Evolutionary conservation across 2,888 invertebrate species (phyloP).

Genomic region (Drosophila leonis): DNA sequence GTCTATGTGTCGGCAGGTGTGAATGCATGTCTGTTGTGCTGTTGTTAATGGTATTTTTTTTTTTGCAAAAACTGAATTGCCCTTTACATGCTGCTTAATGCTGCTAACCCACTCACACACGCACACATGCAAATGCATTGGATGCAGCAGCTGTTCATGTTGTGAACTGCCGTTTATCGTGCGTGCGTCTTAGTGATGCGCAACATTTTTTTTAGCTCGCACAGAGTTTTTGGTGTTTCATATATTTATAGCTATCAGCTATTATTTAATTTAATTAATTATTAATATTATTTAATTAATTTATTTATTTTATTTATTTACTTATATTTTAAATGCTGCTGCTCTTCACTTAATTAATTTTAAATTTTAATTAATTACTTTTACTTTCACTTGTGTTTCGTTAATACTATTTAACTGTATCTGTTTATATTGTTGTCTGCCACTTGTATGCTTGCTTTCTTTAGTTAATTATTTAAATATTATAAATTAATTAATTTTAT

Average conservation of each 20-base stretch:
- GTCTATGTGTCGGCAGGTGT: slow-evolving; percentile 8
- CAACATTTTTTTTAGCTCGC: not conserved
- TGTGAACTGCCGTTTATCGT: slow-evolving; percentile 26
- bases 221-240: not conserved
- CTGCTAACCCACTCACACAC: not conserved
- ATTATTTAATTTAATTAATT: too few relatives aligned
- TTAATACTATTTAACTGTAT: too few relatives aligned
- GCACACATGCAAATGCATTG: not conserved
- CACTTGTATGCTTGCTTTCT: too few relatives aligned
- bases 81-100: slow-evolving; percentile 8
- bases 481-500: not conserved
- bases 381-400: too few relatives aligned
- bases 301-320: not conserved
- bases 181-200: slow-evolving; percentile 32
- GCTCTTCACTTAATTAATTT: too few relatives aligned
- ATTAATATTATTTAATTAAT: not conserved
- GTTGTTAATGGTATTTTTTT: slow-evolving; percentile 29
- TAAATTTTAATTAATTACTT: too few relatives aligned
- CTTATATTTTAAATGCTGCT: too few relatives aligned
- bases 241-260: too few relatives aligned
- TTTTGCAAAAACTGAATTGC: slow-evolving; percentile 21
- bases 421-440: too few relatives aligned
- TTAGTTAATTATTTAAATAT: too few relatives aligned
- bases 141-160: slow-evolving; percentile 52
- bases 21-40: slow-evolving; percentile 8